Conservation (phyloP, 2,888 invertebrate genomes). For the Camponotus fellah region DNA sequence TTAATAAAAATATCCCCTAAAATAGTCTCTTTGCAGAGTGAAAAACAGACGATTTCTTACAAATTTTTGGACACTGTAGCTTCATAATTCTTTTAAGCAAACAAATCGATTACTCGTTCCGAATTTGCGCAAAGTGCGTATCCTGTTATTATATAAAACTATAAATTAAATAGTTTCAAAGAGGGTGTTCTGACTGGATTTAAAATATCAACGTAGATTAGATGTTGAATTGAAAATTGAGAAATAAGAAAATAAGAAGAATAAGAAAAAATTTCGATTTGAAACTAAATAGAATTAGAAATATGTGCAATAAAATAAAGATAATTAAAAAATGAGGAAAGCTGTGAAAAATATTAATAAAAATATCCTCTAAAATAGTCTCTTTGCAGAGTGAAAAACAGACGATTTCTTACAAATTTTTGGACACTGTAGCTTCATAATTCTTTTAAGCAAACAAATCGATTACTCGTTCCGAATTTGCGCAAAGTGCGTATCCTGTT, state of each 20-base stretch:
- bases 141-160: conserved; percentile 27
- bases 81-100: conserved; percentile 3
- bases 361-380: not conserved
- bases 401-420: not conserved
- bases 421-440: not conserved
- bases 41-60: not conserved
- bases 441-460: conserved; percentile 22
- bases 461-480: conserved; percentile 19
- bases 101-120: conserved; percentile 31
- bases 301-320: not conserved
- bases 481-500: conserved; percentile 27
- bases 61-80: not conserved
- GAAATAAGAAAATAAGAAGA: not conserved
- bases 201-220: not conserved
- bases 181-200: not conserved
- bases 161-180: not conserved
- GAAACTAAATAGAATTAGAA: not conserved
- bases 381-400: not conserved
- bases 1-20: not conserved
- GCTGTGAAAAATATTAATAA: not conserved
- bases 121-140: conserved; percentile 9
- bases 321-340: not conserved
- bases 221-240: not conserved
- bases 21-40: not conserved
- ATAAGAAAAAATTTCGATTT: not conserved